These are phyloP conservation scores for Heterotilapia buettikoferi DNA, from an alignment of 2,113 vertebrate genomes.

Conservation along the genomic window DNA sequence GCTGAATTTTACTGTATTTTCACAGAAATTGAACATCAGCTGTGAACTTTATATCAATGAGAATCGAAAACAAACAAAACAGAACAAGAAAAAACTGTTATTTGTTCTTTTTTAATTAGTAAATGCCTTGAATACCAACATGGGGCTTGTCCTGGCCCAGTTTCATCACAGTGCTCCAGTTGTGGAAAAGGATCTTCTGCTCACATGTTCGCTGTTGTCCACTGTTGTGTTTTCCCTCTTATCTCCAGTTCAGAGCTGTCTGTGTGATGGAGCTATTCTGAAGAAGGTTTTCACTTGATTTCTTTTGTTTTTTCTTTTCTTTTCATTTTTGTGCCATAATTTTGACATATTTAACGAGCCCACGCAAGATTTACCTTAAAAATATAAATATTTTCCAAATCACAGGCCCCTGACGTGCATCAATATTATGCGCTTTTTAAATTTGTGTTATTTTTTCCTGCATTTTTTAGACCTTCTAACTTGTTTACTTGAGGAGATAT, in stretches of 20 bases:
- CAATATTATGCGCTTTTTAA: fast-evolving
- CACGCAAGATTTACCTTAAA: fast-evolving
- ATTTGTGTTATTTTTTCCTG: neutral
- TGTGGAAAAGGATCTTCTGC: neutral
- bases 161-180: neutral
- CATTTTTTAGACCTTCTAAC: neutral
- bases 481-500: neutral
- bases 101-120: neutral
- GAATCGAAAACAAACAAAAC: fast-evolving
- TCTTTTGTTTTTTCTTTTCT: neutral
- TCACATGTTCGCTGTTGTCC: neutral
- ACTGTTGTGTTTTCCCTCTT: neutral
- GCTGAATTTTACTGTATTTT: neutral
- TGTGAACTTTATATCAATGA: neutral
- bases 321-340: neutral
- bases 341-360: neutral
- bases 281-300: neutral
- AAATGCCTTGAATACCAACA: neutral
- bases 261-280: neutral
- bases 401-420: neutral
- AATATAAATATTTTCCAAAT: neutral
- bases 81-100: neutral
- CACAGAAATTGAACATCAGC: neutral
- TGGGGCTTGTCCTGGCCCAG: neutral
- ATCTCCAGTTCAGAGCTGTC: neutral